These are phyloP conservation scores for Limnephilus rhombicus DNA, from an alignment of 2,888 invertebrate species.

Conservation along the genomic window DNA sequence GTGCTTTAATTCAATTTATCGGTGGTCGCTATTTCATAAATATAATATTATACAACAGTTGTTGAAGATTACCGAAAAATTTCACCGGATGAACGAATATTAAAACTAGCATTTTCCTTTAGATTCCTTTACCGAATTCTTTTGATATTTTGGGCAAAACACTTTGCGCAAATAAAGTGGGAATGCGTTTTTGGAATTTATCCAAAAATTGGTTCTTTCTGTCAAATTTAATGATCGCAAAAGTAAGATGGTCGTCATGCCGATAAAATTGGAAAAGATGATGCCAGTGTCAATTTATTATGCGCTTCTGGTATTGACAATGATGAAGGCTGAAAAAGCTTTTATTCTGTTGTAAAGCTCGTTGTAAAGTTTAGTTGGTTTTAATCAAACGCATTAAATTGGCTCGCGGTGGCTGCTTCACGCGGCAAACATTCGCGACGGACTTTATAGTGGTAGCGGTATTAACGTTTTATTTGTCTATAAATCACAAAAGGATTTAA, in stretches of 20 bases:
- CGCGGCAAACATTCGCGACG: neutral
- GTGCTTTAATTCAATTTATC: neutral
- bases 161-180: neutral
- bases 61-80: neutral
- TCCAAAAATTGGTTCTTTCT: neutral
- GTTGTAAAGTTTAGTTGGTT: neutral
- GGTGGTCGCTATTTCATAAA: neutral
- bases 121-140: neutral
- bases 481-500: neutral
- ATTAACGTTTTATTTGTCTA: neutral
- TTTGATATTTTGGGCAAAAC: neutral
- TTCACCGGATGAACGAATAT: neutral
- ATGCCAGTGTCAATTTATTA: neutral
- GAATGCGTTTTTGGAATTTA: neutral
- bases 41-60: neutral
- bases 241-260: neutral
- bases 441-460: neutral
- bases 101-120: neutral
- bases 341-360: neutral
- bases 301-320: neutral
- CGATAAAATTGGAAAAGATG: neutral
- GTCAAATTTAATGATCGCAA: neutral
- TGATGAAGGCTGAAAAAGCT: neutral
- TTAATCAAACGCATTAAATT: conserved; percentile 1
- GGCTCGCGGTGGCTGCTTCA: neutral